Conservation (phyloP, 1,140 invertebrate genomes). For the Drosophila takahashii region DNA sequence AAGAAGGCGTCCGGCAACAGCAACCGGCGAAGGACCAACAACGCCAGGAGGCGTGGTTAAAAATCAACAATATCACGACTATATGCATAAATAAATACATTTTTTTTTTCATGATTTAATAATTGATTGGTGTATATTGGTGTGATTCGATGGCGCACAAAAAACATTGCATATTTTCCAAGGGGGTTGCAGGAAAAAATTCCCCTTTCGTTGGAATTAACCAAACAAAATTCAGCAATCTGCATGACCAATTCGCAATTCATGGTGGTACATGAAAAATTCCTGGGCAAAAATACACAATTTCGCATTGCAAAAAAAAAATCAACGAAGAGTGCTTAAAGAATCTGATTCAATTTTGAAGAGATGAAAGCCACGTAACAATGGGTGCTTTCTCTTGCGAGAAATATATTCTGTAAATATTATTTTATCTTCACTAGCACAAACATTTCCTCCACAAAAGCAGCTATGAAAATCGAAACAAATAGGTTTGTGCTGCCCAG, state of each 20-base stretch:
- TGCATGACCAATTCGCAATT: constrained; percentile 16
- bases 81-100: constrained; percentile 16
- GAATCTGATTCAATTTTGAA: no score
- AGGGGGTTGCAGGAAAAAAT: neutral
- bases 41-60: constrained; percentile 39
- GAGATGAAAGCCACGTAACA: neutral
- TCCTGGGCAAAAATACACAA: neutral
- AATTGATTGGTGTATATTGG: constrained; percentile 21
- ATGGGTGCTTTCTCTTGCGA: neutral
- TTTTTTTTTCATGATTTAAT: constrained; percentile 31
- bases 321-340: neutral
- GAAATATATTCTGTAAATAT: neutral
- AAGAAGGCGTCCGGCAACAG: neutral
- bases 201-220: neutral
- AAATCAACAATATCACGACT: neutral
- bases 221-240: constrained; percentile 17
- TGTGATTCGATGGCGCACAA: constrained; percentile 1
- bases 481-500: neutral
- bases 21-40: constrained; percentile 29
- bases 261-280: neutral
- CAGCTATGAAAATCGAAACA: neutral
- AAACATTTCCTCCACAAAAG: neutral
- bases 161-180: constrained; percentile 10
- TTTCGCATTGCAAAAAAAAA: neutral
- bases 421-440: neutral